Evolutionary conservation across 2,797 vertebrate species (phyloP), one percentile per base, ranked within the genome.

Genomic region (Hippopotamyrus pictus): DNA sequence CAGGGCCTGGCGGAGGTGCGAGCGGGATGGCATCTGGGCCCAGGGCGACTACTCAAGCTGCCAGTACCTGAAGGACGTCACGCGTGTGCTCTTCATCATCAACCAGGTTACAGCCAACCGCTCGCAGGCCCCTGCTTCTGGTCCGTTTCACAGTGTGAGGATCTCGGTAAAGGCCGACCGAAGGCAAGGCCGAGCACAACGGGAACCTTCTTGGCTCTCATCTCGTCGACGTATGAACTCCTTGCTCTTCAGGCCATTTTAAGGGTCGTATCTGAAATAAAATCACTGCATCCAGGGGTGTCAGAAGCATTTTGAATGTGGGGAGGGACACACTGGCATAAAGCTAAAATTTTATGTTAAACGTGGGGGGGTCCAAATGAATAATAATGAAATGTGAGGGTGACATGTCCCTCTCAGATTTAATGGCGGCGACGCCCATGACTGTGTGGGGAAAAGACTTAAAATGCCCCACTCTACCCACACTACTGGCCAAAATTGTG

Each of bases 21-120:
- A 96, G 88, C 94, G 96, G 14, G 96, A 97, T 1, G 98, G 98
- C 2, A 95, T 96, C 89, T 99, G 99, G 99, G 96, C 97, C 0
- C 97, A 98, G 0, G 98, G 98, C 0, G 96, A 99, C 93, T 99
- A 99, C 92, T 97, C 97, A 19, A 96, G 93, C 83, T 99, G 98
- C 94, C 98, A 99, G 84, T 99, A 98, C 94, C 97, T 97, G 88
- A 99, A 99, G 57, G 98, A 99, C 65, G 97, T 98, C 90, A 99
- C 98, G 0, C 92, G 98, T 86, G 97, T 99, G 90, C 96, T 99
- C 12, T 96, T 96, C 48, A 97, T 98, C 96, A 98, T 99, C 91
- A 98, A 98, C 94, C 98, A 99, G 98, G 98, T 98, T 92, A 92
- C 46, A 92, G 76, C 33, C 12, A 12, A 25, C 14, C 17, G 11